A percentile compares a stretch with the other conserved stretches of the same genome.
phyloP scores from a whole-genome alignment of 64 coral and sea anemone species.

The Cladopsammia gracilis region DNA sequence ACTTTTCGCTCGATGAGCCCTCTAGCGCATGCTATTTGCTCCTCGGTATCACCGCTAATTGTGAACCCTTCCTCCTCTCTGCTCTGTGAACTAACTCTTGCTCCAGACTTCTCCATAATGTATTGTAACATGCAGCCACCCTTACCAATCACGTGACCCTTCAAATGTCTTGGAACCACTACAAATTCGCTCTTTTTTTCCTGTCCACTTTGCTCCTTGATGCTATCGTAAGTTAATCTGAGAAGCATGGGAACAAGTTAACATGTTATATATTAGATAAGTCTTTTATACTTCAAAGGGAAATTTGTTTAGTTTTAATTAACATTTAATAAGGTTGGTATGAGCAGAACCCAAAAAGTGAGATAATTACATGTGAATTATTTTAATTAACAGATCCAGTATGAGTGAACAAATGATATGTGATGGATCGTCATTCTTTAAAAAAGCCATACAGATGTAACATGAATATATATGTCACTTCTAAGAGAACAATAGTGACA shows the following conservation, averaged over 20 bases:
- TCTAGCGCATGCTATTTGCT: background rate
- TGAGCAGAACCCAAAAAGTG: no score
- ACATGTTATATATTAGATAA: no score
- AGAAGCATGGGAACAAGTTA: background rate
- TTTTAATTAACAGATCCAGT: no score
- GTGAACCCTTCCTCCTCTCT: slow-evolving; percentile 13
- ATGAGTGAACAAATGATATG: no score
- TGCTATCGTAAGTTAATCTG: background rate
- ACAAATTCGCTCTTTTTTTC: background rate
- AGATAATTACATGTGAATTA: no score
- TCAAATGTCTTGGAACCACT: background rate
- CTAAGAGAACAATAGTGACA: no score
- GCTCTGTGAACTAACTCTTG: background rate
- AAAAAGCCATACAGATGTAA: no score
- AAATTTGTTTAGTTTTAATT: no score
- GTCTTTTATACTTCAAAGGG: no score
- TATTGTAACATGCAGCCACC: background rate
- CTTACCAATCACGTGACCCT: slow-evolving; percentile 2
- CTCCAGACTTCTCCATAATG: background rate
- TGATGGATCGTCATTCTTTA: no score
- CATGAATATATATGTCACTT: no score
- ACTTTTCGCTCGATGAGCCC: background rate
- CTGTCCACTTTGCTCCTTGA: background rate
- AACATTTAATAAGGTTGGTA: no score
- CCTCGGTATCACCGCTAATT: background rate